A percentile compares a stretch with the other conserved stretches of the same genome.
Evolutionary conservation across 1,140 invertebrate genomes (phyloP).

Genomic region (Diorhabda elongata): DNA sequence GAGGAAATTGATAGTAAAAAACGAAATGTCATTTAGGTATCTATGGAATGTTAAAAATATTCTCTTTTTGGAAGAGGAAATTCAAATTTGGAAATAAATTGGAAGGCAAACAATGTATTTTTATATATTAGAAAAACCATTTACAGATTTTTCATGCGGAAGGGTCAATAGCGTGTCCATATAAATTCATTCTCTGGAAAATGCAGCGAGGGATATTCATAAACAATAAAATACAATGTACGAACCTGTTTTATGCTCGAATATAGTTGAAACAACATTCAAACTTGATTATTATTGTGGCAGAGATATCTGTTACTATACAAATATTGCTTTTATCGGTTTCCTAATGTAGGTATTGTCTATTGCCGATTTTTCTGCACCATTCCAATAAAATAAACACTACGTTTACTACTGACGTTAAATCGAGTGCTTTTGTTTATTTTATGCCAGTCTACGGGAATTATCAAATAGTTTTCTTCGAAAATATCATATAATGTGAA

Average conservation of each 20-base stretch:
- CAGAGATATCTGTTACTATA: neutral
- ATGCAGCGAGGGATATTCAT: neutral
- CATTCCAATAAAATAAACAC: neutral
- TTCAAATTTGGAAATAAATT: too few relatives aligned
- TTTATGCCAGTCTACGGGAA: too few relatives aligned
- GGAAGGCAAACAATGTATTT: too few relatives aligned
- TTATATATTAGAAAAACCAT: too few relatives aligned
- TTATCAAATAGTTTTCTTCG: too few relatives aligned
- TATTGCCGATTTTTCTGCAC: neutral
- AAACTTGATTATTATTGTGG: neutral
- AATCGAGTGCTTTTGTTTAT: too few relatives aligned
- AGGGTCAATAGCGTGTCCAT: neutral
- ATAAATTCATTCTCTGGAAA: neutral
- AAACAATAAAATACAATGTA: conserved; percentile 1
- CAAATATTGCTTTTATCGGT: neutral
- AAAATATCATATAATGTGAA: too few relatives aligned
- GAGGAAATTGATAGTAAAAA: too few relatives aligned
- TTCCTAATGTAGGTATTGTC: neutral
- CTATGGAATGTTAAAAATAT: too few relatives aligned
- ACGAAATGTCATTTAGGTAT: too few relatives aligned
- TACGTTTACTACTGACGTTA: too few relatives aligned
- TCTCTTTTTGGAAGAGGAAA: too few relatives aligned
- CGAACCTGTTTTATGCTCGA: neutral
- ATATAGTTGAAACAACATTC: conserved; percentile 2
- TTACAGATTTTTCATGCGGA: neutral